Evolutionary conservation across 1,140 invertebrate genomes (phyloP).

Genomic region (Amphibalanus amphitrite): DNA sequence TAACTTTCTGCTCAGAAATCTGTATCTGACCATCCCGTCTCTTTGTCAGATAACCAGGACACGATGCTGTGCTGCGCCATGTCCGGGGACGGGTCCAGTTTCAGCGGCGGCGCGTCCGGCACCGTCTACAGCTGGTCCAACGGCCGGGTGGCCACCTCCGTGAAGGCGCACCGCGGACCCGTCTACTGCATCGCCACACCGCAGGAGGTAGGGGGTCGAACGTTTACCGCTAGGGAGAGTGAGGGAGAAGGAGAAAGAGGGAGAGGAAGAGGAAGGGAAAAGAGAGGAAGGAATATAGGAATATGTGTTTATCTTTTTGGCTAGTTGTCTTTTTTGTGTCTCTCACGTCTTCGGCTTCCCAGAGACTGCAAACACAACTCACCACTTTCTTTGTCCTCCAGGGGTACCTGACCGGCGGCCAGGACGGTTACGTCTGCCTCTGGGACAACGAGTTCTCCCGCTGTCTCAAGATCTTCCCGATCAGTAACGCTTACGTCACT

Average conservation of each 20-base stretch:
- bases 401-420: constrained; percentile 14
- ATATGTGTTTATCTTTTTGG: too few relatives aligned
- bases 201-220: constrained; percentile 12
- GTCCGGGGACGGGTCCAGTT: constrained; percentile 10
- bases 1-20: too few relatives aligned
- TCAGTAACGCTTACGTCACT: constrained; percentile 11
- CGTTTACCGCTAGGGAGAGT: too few relatives aligned
- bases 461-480: constrained; percentile 16
- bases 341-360: too few relatives aligned
- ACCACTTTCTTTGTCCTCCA: too few relatives aligned
- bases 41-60: constrained; percentile 13
- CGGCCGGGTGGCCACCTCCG: constrained; percentile 9
- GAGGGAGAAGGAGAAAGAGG: too few relatives aligned
- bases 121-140: constrained; percentile 12
- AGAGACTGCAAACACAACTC: too few relatives aligned
- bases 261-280: too few relatives aligned
- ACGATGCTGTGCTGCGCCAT: constrained; percentile 13
- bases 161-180: constrained; percentile 15
- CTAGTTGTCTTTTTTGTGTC: too few relatives aligned
- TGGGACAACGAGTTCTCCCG: constrained; percentile 14
- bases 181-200: constrained; percentile 13
- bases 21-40: too few relatives aligned
- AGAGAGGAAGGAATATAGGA: too few relatives aligned
- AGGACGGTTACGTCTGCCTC: constrained; percentile 15
- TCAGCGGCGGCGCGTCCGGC: constrained; percentile 14